Evolutionary conservation across 2,113 vertebrate genomes (phyloP).

Genomic region (Crypturellus undulatus): DNA sequence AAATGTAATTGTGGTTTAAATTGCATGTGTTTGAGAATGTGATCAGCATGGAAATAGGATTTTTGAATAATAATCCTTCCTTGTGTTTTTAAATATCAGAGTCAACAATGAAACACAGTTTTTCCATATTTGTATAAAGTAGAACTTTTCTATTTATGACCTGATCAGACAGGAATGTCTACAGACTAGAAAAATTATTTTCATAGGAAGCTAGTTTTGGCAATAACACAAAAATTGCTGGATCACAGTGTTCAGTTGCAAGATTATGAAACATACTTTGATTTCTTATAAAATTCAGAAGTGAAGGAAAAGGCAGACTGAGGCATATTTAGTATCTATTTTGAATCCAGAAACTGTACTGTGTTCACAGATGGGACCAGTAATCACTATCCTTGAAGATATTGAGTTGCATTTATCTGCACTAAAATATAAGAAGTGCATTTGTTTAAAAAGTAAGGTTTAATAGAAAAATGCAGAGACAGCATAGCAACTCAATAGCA

Average conservation of each 20-base stretch:
- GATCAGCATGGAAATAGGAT: not conserved
- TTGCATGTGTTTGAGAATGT: not conserved
- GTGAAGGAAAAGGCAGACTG: not conserved
- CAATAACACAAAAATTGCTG: not conserved
- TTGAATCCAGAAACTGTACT: not conserved
- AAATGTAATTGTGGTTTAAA: conserved; percentile 10
- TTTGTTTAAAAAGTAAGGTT: not conserved
- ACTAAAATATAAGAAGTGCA: not conserved
- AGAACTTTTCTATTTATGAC: not conserved
- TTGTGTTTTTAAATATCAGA: not conserved
- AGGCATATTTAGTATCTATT: not conserved
- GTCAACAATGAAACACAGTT: not conserved
- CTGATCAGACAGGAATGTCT: not conserved
- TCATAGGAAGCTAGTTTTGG: conserved; percentile 1
- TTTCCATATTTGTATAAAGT: not conserved
- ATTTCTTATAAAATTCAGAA: conserved; percentile 1
- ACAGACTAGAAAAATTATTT: not conserved
- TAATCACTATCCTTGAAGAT: not conserved
- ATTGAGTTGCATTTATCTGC: not conserved
- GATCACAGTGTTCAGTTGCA: not conserved
- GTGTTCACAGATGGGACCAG: not conserved
- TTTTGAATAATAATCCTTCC: not conserved
- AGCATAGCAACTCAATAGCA: not conserved
- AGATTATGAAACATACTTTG: not conserved
- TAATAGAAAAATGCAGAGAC: not conserved